A percentile compares a stretch with the other conserved stretches of the same genome.
Evolutionary conservation across 2,113 vertebrate genomes (phyloP).

Genomic region (Tricholaema leucomelas): DNA sequence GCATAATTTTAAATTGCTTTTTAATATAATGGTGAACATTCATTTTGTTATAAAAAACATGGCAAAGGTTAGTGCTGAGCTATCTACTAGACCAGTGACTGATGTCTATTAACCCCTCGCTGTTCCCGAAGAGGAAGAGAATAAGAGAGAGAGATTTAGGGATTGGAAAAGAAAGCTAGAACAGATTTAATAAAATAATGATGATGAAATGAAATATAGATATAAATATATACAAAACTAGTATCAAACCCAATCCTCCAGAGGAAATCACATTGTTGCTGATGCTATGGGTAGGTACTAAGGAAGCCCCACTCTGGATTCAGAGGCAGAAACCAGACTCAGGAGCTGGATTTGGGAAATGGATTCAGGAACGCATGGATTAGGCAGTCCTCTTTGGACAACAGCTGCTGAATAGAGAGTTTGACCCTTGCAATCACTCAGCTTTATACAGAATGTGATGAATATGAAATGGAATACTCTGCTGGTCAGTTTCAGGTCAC

Average conservation of each 20-base stretch:
- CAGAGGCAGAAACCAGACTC: background rate
- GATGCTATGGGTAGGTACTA: background rate
- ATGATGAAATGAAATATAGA: background rate
- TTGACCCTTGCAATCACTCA: too few relatives aligned
- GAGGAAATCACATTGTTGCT: background rate
- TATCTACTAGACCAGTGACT: background rate
- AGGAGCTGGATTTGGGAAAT: too few relatives aligned
- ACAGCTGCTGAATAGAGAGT: too few relatives aligned
- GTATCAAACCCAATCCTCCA: too few relatives aligned
- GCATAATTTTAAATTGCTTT: background rate
- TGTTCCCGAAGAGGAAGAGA: background rate
- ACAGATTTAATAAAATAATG: background rate
- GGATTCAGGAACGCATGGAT: too few relatives aligned
- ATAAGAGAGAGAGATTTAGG: background rate
- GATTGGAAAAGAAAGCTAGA: background rate
- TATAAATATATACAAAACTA: background rate
- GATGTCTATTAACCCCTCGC: background rate
- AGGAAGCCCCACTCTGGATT: background rate
- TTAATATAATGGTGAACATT: background rate
- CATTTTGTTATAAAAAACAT: background rate
- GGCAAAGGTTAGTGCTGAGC: background rate
- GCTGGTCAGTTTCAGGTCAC: too few relatives aligned
- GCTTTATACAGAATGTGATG: too few relatives aligned
- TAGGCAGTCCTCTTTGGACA: too few relatives aligned
- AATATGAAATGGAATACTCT: too few relatives aligned